Evolutionary conservation across 2,888 invertebrate species (phyloP).

Genomic region (Leucozona laternaria): DNA sequence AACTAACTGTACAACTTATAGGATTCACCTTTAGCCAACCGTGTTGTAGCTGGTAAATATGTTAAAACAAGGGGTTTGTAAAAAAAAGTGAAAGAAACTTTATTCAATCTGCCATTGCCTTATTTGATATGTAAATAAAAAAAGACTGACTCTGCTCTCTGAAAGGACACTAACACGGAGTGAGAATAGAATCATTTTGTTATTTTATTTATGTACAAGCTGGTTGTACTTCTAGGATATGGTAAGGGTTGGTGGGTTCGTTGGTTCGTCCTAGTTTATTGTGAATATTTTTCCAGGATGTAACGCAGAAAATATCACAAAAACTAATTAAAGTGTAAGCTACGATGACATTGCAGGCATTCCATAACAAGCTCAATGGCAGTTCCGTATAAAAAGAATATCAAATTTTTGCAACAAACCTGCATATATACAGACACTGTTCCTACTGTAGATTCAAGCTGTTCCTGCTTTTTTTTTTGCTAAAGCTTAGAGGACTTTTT

Average conservation of each 20-base stretch:
- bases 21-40: background rate
- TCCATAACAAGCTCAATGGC: background rate
- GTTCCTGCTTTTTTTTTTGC: background rate
- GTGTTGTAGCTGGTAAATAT: constrained; percentile 7
- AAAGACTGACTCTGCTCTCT: background rate
- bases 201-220: constrained; percentile 12
- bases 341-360: constrained; percentile 38
- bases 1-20: background rate
- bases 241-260: background rate
- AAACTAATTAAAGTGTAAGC: constrained; percentile 66
- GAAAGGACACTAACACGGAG: constrained; percentile 9
- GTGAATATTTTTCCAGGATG: constrained; percentile 13
- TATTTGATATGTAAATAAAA: constrained; percentile 44
- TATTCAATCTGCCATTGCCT: constrained; percentile 4
- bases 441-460: background rate
- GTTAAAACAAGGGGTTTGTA: background rate
- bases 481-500: constrained; percentile 5
- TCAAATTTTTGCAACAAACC: background rate
- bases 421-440: background rate
- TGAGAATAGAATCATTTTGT: constrained; percentile 18
- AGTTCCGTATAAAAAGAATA: constrained; percentile 7
- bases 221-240: background rate
- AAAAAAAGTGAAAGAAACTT: constrained; percentile 17
- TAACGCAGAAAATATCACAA: constrained; percentile 36
- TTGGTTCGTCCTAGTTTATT: background rate